A percentile compares a stretch with the other conserved stretches of the same genome.
Evolutionary conservation across 2,797 vertebrate species (phyloP).

Genomic region (Discoglossus pictus): DNA sequence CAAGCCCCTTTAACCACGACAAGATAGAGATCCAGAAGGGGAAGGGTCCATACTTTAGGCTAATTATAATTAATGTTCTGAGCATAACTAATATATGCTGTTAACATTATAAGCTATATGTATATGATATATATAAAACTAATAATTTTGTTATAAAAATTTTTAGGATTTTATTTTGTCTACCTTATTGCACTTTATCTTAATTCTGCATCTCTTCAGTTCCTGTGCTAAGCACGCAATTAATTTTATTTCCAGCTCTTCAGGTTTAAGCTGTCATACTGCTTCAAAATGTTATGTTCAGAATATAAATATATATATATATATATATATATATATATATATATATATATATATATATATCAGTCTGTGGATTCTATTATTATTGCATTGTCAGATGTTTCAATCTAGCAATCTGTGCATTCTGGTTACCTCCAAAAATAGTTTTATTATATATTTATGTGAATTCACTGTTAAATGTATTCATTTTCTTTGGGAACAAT

Average conservation of each 20-base stretch:
- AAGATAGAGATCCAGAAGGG: too few species aligned
- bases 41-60: too few species aligned
- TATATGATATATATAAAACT: slow-evolving; percentile 1
- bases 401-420: neutral
- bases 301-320: too few species aligned
- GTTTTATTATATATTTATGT: too few species aligned
- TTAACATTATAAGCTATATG: neutral
- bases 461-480: too few species aligned
- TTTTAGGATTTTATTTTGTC: neutral
- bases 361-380: neutral
- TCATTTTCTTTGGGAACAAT: too few species aligned
- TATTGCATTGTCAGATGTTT: neutral
- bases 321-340: too few species aligned
- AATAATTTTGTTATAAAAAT: neutral
- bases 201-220: neutral
- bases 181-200: neutral
- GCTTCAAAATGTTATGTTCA: neutral
- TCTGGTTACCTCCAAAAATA: too few species aligned
- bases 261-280: neutral
- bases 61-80: slow-evolving; percentile 16
- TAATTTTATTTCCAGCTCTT: neutral
- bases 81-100: neutral
- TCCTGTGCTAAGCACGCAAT: neutral
- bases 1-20: too few species aligned
- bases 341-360: neutral